Evolutionary conservation across 1,140 invertebrate genomes (phyloP).

Genomic region (Diuraphis noxia): DNA sequence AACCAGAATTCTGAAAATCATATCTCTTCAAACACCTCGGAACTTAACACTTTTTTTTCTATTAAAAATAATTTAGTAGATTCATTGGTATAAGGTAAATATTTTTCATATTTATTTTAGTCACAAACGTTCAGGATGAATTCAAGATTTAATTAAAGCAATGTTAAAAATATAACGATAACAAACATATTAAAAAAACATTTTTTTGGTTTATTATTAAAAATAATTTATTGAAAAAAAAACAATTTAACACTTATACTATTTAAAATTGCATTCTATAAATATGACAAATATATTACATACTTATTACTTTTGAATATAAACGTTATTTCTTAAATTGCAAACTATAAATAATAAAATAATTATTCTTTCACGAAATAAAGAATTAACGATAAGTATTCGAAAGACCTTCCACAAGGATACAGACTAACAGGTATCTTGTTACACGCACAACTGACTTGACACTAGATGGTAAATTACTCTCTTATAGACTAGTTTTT

Average conservation of each 20-base stretch:
- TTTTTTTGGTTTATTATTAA: neutral
- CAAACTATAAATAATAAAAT: neutral
- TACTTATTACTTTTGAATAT: neutral
- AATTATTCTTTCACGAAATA: neutral
- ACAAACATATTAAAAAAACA: neutral
- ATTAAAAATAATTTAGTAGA: neutral
- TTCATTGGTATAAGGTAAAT: neutral
- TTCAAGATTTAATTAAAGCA: neutral
- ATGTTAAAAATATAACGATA: neutral
- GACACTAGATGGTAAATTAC: conserved; percentile 41
- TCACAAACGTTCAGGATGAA: neutral
- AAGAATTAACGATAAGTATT: conserved; percentile 6
- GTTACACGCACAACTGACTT: conserved; percentile 49
- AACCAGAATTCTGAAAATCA: conserved; percentile 9
- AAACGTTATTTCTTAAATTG: neutral
- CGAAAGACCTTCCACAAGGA: conserved; percentile 40
- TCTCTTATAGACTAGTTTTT: conserved; percentile 49
- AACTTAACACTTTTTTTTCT: neutral
- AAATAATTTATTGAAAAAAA: conserved; percentile 17
- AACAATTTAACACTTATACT: neutral
- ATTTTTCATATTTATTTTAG: neutral
- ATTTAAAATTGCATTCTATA: neutral
- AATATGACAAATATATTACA: neutral
- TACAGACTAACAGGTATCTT: conserved; percentile 45
- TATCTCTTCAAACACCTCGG: neutral